Evolutionary conservation across 2,797 vertebrate species (phyloP).

Genomic region (Pangasius krempfi): DNA sequence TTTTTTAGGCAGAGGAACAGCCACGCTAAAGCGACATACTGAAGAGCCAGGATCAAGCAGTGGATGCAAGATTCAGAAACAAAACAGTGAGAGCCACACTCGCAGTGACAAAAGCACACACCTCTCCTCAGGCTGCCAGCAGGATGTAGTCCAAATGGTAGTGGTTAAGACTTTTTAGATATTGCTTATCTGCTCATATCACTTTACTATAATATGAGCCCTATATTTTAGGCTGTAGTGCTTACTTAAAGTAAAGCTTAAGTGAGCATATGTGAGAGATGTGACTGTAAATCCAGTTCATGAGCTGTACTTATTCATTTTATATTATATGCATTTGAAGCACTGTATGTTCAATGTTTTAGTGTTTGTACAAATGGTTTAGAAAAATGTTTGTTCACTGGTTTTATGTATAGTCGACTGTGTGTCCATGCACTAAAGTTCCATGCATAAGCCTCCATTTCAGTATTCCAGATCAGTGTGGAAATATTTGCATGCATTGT

Average conservation of each 20-base stretch:
- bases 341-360: background rate
- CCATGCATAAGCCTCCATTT: too few relatives aligned
- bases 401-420: background rate
- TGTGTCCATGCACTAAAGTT: background rate
- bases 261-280: background rate
- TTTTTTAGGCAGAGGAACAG: slow-evolving; percentile 72
- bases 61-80: slow-evolving; percentile 80
- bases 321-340: background rate
- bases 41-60: slow-evolving; percentile 75
- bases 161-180: background rate
- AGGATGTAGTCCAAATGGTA: slow-evolving; percentile 5
- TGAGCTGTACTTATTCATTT: background rate
- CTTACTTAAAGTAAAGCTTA: slow-evolving; percentile 18
- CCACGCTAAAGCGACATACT: slow-evolving; percentile 77
- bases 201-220: background rate
- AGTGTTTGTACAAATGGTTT: background rate
- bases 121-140: slow-evolving; percentile 2
- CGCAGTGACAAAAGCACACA: background rate
- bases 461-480: background rate
- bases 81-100: slow-evolving; percentile 72
- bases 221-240: background rate
- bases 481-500: background rate
- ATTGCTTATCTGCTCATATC: background rate
- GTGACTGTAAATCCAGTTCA: slow-evolving; percentile 18
- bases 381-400: background rate